Evolutionary conservation across 2,113 vertebrate genomes (phyloP).

Genomic region (Salminus brasiliensis): DNA sequence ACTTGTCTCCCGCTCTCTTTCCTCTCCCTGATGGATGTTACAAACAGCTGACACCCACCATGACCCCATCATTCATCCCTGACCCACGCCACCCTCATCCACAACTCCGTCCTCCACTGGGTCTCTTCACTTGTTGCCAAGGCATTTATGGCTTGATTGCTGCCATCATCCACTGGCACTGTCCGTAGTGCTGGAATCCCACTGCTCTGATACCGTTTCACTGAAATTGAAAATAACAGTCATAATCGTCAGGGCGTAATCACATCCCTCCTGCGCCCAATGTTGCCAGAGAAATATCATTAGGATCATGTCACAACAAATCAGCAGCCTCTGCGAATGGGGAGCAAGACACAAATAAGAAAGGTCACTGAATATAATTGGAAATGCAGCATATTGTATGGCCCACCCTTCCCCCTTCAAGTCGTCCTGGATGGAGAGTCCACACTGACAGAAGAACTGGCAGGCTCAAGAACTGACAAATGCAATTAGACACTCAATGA

Average conservation of each 20-base stretch:
- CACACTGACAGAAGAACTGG: constrained; percentile 33
- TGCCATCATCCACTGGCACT: constrained; percentile 47
- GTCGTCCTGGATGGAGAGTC: constrained; percentile 45
- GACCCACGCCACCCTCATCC: constrained; percentile 7
- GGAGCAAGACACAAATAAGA: constrained; percentile 40
- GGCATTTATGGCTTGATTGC: not conserved
- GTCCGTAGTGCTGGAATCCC: constrained; percentile 63
- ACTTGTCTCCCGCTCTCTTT: not conserved
- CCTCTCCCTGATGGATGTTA: constrained; percentile 39
- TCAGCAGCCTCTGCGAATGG: constrained; percentile 64
- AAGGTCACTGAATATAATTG: constrained; percentile 57
- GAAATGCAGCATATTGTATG: constrained; percentile 50
- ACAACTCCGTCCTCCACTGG: constrained; percentile 10
- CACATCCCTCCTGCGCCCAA: constrained; percentile 68
- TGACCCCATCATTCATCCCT: constrained; percentile 39
- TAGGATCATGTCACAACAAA: constrained; percentile 69
- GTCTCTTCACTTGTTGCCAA: constrained; percentile 4
- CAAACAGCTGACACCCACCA: constrained; percentile 23
- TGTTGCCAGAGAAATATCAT: constrained; percentile 70
- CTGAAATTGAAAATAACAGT: constrained; percentile 73
- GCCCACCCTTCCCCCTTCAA: constrained; percentile 37
- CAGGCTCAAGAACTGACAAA: constrained; percentile 18
- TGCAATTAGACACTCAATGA: constrained; percentile 11
- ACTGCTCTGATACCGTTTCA: constrained; percentile 66
- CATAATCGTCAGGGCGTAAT: constrained; percentile 71